Conservation (phyloP, 1,140 invertebrate genomes). For the Cherax quadricarinatus region DNA sequence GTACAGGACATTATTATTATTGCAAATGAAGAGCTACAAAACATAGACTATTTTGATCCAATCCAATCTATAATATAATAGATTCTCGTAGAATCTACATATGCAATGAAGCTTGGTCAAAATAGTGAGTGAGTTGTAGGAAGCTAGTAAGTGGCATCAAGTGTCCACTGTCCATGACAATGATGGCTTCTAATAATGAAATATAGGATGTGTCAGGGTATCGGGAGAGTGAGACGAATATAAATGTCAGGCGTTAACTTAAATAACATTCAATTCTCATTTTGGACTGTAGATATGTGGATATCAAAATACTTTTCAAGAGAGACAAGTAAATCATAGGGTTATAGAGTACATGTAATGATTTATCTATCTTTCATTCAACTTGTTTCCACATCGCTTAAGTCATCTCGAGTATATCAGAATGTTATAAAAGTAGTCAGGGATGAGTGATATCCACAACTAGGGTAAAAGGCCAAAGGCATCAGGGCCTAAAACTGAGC, state of each 20-base stretch:
- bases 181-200: conserved; percentile 30
- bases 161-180: conserved; percentile 31
- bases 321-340: conserved; percentile 19
- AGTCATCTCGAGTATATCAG: conserved; percentile 23
- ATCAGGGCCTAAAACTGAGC: conserved; percentile 29
- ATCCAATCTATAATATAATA: conserved; percentile 12
- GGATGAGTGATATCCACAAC: conserved; percentile 35
- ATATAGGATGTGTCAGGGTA: conserved; percentile 33
- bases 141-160: conserved; percentile 27
- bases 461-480: conserved; percentile 41
- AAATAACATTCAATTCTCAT: conserved; percentile 45
- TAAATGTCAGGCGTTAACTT: conserved; percentile 41
- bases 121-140: conserved; percentile 21
- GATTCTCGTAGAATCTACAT: neutral
- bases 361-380: conserved; percentile 17
- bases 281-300: conserved; percentile 33
- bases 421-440: conserved; percentile 44
- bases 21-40: conserved; percentile 25
- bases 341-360: conserved; percentile 2
- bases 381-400: conserved; percentile 42
- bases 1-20: conserved; percentile 36
- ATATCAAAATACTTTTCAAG: conserved; percentile 12
- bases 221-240: conserved; percentile 20
- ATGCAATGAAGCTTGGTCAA: conserved; percentile 18
- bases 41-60: conserved; percentile 22